Evolutionary conservation across 64 coral and sea anemone genomes (phyloP), one percentile per base, ranked within the genome.

Genomic region (Stichodactyla mertensii): DNA sequence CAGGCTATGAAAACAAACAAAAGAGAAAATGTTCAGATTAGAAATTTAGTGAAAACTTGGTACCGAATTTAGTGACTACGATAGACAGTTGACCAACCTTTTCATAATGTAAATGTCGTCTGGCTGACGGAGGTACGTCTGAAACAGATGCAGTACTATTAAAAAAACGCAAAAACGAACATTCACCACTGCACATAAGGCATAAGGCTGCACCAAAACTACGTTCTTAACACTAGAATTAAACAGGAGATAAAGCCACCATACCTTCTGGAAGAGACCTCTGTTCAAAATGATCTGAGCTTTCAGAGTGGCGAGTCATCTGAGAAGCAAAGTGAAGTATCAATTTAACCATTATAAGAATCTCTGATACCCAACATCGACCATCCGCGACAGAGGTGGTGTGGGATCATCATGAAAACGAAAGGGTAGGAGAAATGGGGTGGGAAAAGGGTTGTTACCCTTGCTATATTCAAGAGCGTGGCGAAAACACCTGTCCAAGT

Each of bases 241-340:
- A 45, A 45, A 45, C 36, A 78, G 51, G 19, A 78, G 24, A 16
- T 6, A 71, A 71, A 0, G 16, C 4, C 54, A 4, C 51, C 23
- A 7, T 62, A 85, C 83, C 83, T 58, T 26, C 55, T 22, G 55
- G 83, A 11, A 51, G 26, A 9, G 55, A 64, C 56, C 28, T 58
- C 4, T 58, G 55, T 56, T 85, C 83, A 13, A 85, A 23, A n/a
- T 56, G 53, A 20, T 85, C 83, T 64, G 55, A 64, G 13, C 83
- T 61, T 64, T 85, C 83, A 61, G 83, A 85, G 54, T 85, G 10
- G 14, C 57, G 83, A 55, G 83, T 64, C 83, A 85, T 85, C 83
- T 85, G 22, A 45, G 36, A 16, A 85, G 27, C 3, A 85, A 85
- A 85, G 24, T 7, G 59, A 18, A 54, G 13, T 8, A 9, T 71